Evolutionary conservation across 1,140 invertebrate genomes (phyloP), one percentile per base, ranked within the genome.

Genomic region (Leptinotarsa lineolata): DNA sequence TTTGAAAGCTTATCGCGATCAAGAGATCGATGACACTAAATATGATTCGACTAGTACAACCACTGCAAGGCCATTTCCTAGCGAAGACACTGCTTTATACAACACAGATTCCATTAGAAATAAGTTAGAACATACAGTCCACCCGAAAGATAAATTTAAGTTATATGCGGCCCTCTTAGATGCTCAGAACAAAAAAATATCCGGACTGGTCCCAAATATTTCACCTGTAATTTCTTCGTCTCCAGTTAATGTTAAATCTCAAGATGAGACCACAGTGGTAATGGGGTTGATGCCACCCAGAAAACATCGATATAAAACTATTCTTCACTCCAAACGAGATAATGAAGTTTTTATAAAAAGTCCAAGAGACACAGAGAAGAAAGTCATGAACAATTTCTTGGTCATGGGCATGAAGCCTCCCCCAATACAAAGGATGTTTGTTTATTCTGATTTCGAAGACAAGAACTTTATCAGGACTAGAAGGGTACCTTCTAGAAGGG

Each of bases 401-500:
- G 79, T 83, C 4, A 16, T 77, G 2, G 83, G 82, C 4, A 77
- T 83, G 76, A 83, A 81, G 75, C 82, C 82, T 16, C 82, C 82
- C 5, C 63, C 76, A 44, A 73, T 75, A 63, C 75, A 76, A 59
- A 80, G 77, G 70, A 73, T 77, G n/a, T 72, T 61, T 16, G 44
- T 78, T 15, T 82, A 81, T 74, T 75, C 77, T 4, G 78, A 83
- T 64, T 82, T 75, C 30, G 59, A 30, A 12, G 20, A 21, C 13
- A 75, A 58, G 67, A 74, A 72, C 45, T 16, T 66, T 2, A 22
- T 64, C 3, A 24, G 22, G 16, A 64, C 60, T 20, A 77, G 70
- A 8, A 68, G 39, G 22, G 24, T 21, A 45, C 44, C 48, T 21
- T 12, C 48, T 24, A 44, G 73, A 72, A 73, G 78, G 68, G 45